Evolutionary conservation across 2,797 vertebrate species (phyloP), one percentile per base, ranked within the genome.

Genomic region (Sebastes oblongus): DNA sequence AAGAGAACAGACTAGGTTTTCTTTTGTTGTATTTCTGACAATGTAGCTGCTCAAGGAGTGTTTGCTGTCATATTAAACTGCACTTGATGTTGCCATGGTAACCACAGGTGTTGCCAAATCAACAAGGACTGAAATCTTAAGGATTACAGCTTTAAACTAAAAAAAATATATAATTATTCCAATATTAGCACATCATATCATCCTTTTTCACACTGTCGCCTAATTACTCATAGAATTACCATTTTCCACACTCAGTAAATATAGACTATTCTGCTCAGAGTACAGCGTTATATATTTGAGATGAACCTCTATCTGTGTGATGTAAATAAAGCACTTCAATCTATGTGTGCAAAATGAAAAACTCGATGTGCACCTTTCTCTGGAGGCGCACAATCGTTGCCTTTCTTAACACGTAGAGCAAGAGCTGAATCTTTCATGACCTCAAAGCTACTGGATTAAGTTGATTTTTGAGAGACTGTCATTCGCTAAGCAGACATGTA

Each of bases 401-500:
- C 25, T 84, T 89, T 89, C 85, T 42, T 8, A 55, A 56, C 82
- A 86, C 61, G 36, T 29, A 74, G 34, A 66, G 30, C 18, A 4
- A 5, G 36, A 10, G 5, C 36, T 85, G 77, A 76, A 89, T 83
- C 79, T 86, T 89, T 84, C 75, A 86, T 84, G 77, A 87, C 72
- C 80, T 54, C 16, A 85, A 56, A 84, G 75, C 77, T 78, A 22
- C 39, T 82, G 86, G 85, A 88, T 82, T 82, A 84, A 73, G 70
- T 55, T 76, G 77, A 88, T 86, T 75, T 89, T 87, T 83, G 80
- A 83, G 73, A 85, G 74, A 69, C 55, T 72, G 77, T 70, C 76
- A 58, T 60, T 87, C 69, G 68, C 75, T 25, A 72, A 67, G 84
- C 36, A 83, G 74, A 77, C 61, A 52, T 36, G 54, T 29, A 69